Evolutionary conservation across 2,797 vertebrate genomes (phyloP).

Genomic region (Chaetophractus vellerosus): DNA sequence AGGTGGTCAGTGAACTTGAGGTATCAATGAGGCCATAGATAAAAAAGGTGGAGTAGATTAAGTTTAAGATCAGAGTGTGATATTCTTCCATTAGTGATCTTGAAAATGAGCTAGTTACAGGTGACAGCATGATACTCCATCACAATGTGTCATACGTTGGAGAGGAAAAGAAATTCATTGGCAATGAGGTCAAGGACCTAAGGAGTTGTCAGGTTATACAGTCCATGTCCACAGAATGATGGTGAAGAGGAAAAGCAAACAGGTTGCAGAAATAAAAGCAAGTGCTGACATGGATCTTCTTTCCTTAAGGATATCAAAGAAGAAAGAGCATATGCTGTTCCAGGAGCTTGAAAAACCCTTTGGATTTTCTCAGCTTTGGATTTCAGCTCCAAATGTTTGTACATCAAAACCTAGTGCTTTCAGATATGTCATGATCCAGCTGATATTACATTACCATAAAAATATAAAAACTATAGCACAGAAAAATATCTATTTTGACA

Average conservation of each 20-base stretch:
- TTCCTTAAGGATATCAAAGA: conserved; percentile 4
- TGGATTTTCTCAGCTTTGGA: neutral
- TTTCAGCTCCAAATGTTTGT: conserved; percentile 46
- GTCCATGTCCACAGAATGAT: neutral
- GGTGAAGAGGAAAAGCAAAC: neutral
- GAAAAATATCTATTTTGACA: conserved; percentile 73
- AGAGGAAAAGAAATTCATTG: neutral
- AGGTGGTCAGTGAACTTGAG: neutral
- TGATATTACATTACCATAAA: neutral
- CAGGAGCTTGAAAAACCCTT: neutral
- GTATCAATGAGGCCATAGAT: neutral
- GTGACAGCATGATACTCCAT: neutral
- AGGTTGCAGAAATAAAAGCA: neutral
- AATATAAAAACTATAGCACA: neutral
- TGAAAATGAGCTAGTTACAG: neutral
- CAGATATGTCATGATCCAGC: neutral
- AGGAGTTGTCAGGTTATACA: neutral
- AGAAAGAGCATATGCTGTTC: neutral
- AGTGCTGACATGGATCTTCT: neutral
- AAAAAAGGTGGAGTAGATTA: neutral
- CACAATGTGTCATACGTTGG: neutral
- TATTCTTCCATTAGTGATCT: neutral
- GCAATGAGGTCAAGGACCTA: neutral
- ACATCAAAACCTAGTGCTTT: neutral
- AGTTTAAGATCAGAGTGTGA: neutral